Evolutionary conservation across 2,797 vertebrate species (phyloP).

Genomic region (Poliocrania exsul): DNA sequence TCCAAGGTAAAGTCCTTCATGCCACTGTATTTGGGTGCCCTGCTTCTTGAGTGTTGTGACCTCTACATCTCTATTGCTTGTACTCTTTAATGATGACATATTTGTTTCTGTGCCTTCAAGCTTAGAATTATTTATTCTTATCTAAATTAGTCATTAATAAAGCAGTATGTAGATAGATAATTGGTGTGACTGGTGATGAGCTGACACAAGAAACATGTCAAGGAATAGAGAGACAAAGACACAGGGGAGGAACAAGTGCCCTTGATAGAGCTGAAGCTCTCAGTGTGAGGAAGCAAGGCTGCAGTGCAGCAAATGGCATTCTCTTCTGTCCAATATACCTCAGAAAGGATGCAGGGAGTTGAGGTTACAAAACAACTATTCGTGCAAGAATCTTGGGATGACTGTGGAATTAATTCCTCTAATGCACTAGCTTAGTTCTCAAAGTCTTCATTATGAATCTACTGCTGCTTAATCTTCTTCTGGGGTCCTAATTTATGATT

Average conservation of each 20-base stretch:
- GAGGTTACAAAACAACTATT: not conserved
- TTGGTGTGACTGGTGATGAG: not conserved
- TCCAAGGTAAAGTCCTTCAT: not conserved
- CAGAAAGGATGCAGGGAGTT: not conserved
- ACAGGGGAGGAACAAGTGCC: not conserved
- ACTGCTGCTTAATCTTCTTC: not conserved
- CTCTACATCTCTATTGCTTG: not conserved
- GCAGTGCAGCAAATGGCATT: not conserved
- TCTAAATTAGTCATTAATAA: not conserved
- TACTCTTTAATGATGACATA: not conserved
- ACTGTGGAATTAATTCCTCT: not conserved
- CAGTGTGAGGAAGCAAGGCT: not conserved
- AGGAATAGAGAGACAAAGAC: not conserved
- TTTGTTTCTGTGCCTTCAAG: not conserved
- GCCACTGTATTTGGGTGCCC: not conserved
- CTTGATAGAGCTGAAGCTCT: not conserved
- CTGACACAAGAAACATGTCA: not conserved
- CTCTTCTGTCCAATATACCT: not conserved
- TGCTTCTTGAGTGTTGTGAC: not conserved
- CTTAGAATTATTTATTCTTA: not conserved
- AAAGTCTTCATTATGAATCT: not conserved
- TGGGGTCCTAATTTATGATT: not conserved
- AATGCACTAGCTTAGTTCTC: not conserved
- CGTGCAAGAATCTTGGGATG: not conserved
- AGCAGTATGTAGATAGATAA: not conserved